Conservation (phyloP, 2,113 vertebrate species). For the Gobio gobio region DNA sequence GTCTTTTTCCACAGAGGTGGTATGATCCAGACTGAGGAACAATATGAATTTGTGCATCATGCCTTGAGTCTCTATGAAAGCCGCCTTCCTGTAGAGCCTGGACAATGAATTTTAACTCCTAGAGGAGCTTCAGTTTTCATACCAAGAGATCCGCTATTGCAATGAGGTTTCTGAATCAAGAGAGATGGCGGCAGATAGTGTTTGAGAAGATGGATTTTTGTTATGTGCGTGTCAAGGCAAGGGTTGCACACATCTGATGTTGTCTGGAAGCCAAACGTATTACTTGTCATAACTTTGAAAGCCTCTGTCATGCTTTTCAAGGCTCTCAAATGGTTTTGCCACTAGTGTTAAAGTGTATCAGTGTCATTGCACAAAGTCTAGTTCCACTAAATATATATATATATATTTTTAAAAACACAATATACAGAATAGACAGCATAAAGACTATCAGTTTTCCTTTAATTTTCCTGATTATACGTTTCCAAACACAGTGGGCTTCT, state of each 20-base stretch:
- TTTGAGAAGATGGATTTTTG: conserved; percentile 6
- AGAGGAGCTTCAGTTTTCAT: conserved; percentile 1
- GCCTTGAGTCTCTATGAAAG: conserved; percentile 89
- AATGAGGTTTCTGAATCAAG: conserved; percentile 1
- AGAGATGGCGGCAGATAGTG: not conserved
- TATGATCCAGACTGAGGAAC: conserved; percentile 98
- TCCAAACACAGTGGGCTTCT: not conserved
- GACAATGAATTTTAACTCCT: conserved; percentile 76
- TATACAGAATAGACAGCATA: not conserved
- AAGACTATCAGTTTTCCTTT: not conserved
- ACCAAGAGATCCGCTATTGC: conserved; percentile 28
- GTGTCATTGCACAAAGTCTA: not conserved
- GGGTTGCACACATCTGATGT: conserved; percentile 10
- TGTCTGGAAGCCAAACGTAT: not conserved
- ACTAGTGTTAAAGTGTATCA: not conserved
- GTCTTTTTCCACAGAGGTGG: conserved; percentile 82
- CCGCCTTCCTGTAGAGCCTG: conserved; percentile 81
- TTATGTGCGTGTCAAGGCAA: not conserved
- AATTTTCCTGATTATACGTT: not conserved
- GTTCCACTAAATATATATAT: not conserved
- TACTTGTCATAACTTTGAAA: not conserved
- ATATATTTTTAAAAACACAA: not conserved
- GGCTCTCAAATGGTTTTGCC: not conserved
- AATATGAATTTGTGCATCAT: conserved; percentile 97
- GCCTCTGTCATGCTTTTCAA: not conserved